Evolutionary conservation across 2,113 vertebrate genomes (phyloP).

Genomic region (Oceanites oceanicus): DNA sequence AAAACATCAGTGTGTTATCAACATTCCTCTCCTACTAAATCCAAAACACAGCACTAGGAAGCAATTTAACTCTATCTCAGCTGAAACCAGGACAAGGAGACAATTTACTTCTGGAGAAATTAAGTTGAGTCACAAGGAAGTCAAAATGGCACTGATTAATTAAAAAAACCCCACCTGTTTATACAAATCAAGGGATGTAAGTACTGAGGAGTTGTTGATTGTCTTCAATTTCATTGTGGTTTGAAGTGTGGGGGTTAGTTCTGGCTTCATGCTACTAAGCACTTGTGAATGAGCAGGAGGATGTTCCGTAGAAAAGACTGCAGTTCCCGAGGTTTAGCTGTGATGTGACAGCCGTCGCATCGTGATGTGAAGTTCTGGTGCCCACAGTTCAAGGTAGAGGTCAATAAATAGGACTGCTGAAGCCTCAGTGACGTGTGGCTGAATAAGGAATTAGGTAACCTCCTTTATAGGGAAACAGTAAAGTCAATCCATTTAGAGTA

Average conservation of each 20-base stretch:
- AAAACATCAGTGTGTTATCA: too few species aligned
- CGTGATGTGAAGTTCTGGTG: neutral
- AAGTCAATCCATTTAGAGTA: neutral
- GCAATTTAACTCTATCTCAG: too few species aligned
- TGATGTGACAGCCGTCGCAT: neutral
- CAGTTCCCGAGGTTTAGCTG: neutral
- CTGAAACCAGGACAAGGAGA: too few species aligned
- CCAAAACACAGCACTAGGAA: too few species aligned
- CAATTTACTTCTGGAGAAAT: neutral
- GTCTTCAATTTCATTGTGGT: neutral
- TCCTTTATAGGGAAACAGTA: neutral
- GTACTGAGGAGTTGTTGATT: neutral
- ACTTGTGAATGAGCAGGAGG: neutral
- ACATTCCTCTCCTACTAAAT: too few species aligned
- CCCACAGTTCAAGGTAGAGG: neutral
- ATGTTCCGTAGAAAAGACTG: neutral
- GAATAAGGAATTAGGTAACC: neutral
- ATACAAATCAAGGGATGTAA: neutral
- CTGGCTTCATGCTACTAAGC: neutral
- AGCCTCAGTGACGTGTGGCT: neutral
- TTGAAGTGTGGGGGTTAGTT: neutral
- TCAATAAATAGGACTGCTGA: neutral
- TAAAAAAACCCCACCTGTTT: neutral
- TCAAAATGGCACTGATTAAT: neutral
- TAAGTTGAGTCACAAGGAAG: neutral